Percentiles rank a stretch among this genome's conserved stretches.
phyloP scores from a whole-genome alignment of 2,113 vertebrate species.

The Hippoglossus stenolepis region DNA sequence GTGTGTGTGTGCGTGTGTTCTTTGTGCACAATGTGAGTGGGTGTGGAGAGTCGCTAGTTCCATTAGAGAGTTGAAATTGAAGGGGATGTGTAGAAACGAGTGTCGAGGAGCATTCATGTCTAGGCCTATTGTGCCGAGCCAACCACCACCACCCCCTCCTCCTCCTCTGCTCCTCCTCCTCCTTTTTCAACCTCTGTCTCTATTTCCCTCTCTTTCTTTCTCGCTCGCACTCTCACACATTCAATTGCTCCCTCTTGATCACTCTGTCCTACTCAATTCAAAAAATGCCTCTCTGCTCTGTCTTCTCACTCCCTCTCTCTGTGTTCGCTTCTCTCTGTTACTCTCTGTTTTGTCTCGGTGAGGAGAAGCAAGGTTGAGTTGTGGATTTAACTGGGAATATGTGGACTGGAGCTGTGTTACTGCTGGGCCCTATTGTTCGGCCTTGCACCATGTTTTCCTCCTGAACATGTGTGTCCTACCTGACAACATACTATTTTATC shows the following conservation, averaged over 20 bases:
- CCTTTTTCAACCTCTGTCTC: conserved; percentile 61
- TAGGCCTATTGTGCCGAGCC: conserved; percentile 71
- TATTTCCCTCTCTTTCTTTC: conserved; percentile 51
- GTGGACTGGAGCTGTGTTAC: conserved; percentile 33
- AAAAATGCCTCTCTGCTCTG: conserved; percentile 44
- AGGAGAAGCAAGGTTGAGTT: conserved; percentile 49
- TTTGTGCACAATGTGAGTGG: conserved; percentile 65
- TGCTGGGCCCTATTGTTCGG: conserved; percentile 6
- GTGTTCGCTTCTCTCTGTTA: conserved; percentile 30
- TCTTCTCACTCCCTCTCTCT: conserved; percentile 8
- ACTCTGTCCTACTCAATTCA: conserved; percentile 65
- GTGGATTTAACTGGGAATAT: conserved; percentile 31
- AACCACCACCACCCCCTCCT: not conserved
- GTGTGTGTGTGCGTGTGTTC: not conserved
- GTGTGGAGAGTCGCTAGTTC: conserved; percentile 62
- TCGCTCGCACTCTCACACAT: conserved; percentile 54
- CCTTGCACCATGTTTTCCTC: not conserved
- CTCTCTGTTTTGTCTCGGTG: conserved; percentile 12
- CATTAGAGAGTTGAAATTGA: conserved; percentile 81
- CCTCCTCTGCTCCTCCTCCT: conserved; percentile 27
- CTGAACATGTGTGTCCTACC: not conserved
- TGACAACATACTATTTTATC: not conserved
- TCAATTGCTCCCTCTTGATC: conserved; percentile 74
- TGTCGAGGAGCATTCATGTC: conserved; percentile 77
- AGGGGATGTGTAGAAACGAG: conserved; percentile 78